Percentiles rank a stretch among this genome's conserved stretches.
Evolutionary conservation across 2,888 invertebrate species (phyloP).

Genomic region (Eueremaeus valkanovi): DNA sequence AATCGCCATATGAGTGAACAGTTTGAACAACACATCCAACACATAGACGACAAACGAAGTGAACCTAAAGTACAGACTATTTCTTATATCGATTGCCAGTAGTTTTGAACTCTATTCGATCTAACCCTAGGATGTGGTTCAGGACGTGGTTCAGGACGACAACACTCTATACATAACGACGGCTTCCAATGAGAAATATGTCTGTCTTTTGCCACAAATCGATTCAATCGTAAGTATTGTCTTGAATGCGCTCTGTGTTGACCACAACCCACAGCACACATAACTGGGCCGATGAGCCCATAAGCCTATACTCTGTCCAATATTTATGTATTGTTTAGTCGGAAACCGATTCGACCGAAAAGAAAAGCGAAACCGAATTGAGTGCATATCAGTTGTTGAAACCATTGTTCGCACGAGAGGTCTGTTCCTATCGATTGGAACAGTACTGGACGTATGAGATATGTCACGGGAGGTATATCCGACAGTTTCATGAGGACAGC

Average conservation of each 20-base stretch:
- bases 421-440: slow-evolving; percentile 80
- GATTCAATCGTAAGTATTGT: slow-evolving; percentile 48
- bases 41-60: not conserved
- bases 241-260: not conserved
- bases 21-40: not conserved
- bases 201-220: slow-evolving; percentile 71
- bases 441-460: slow-evolving; percentile 96
- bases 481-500: slow-evolving; percentile 93
- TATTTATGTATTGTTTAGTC: slow-evolving; percentile 50
- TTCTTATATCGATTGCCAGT: not conserved
- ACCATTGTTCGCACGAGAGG: slow-evolving; percentile 69
- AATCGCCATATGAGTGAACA: not conserved
- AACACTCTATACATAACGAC: slow-evolving; percentile 64
- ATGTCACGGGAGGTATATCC: slow-evolving; percentile 83
- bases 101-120: not conserved
- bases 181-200: slow-evolving; percentile 73
- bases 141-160: slow-evolving; percentile 53
- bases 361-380: slow-evolving; percentile 58
- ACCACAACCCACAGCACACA: too few relatives aligned
- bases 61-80: slow-evolving; percentile 5
- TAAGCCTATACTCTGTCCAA: too few relatives aligned
- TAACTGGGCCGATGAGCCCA: too few relatives aligned
- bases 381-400: slow-evolving; percentile 72
- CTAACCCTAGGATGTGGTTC: not conserved
- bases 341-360: slow-evolving; percentile 60